Base-by-base conservation (phyloP, 2,888 invertebrate species). In the Anarsia innoxiella region DNA sequence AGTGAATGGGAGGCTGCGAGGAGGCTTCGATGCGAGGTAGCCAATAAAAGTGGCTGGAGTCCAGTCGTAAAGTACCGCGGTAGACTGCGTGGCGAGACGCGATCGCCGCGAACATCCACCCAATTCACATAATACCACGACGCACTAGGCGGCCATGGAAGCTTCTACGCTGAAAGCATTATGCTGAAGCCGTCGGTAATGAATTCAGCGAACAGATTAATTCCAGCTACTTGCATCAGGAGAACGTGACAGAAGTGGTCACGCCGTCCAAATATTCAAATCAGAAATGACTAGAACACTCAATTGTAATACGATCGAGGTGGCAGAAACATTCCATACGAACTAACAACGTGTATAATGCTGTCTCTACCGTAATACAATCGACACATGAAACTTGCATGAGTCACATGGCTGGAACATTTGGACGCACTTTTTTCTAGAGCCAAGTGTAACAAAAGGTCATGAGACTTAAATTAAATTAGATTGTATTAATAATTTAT, bases 51-150 rank as follows among this genome's bases (percentile, higher is more conserved):
- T 74, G 76, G 79, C 78, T 72, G 73, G 74, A 70, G 70, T 59
- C 56, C 62, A 78, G 52, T 80, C 80, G 77, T 83, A 80, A 83
- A 82, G 62, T 68, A 65, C 65, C 72, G 67, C 45, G 64, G 82
- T 72, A 84, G 83, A 84, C 84, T 79, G 84, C 83, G 80, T 83
- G 84, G 83, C 83, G 83, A 73, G 78, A 66, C 73, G 64, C 34
- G 16, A 3, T 2, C 6, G 13, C 15, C 34, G 13, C 59, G 64
- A 62, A 52, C 59, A 45, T 42, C 47, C 49, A 49, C 46, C 53
- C 58, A 53, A 39, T 47, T 41, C 46, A 31, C 16, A 16, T 33
- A 12, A 9, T 13, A 26, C 8, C 13, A n/a, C n/a, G n/a, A n/a
- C n/a, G n/a, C n/a, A n/a, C n/a, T n/a, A n/a, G n/a, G n/a, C n/a